Percentiles rank a stretch among this genome's conserved stretches.
Evolutionary conservation across 2,888 invertebrate species (phyloP).

Genomic region (Zelleria hepariella): DNA sequence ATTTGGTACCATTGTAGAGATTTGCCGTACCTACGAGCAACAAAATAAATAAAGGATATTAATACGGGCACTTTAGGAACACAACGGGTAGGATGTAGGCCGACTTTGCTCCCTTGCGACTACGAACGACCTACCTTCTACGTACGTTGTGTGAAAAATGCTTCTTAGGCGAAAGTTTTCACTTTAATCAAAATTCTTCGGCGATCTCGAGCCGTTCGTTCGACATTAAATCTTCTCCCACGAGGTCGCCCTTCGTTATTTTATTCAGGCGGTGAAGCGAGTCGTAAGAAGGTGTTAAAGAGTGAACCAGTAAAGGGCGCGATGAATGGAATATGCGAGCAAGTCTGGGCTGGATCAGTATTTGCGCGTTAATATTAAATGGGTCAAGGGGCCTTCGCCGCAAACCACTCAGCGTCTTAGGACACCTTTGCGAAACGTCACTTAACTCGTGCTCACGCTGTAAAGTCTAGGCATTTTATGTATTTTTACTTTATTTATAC

Average conservation of each 20-base stretch:
- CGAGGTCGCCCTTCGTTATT: slow-evolving; percentile 46
- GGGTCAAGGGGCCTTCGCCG: slow-evolving; percentile 23
- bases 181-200: background rate
- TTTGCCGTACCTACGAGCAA: no score
- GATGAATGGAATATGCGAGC: slow-evolving; percentile 59
- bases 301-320: slow-evolving; percentile 59
- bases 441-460: background rate
- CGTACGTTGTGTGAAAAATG: slow-evolving; percentile 19
- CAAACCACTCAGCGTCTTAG: slow-evolving; percentile 24
- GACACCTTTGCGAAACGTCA: background rate
- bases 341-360: slow-evolving; percentile 35
- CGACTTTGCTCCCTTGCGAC: slow-evolving; percentile 25
- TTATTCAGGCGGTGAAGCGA: slow-evolving; percentile 60
- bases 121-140: no score
- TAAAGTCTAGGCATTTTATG: background rate
- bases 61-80: background rate
- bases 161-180: background rate
- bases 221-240: slow-evolving; percentile 41
- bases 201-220: slow-evolving; percentile 12
- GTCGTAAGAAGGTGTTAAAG: slow-evolving; percentile 65
- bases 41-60: background rate
- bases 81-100: background rate
- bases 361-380: slow-evolving; percentile 51
- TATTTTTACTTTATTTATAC: no score
- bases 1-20: no score